Percentiles rank a stretch among this genome's conserved stretches.
Evolutionary conservation across 2,113 vertebrate genomes (phyloP).

Genomic region (Micromys minutus): DNA sequence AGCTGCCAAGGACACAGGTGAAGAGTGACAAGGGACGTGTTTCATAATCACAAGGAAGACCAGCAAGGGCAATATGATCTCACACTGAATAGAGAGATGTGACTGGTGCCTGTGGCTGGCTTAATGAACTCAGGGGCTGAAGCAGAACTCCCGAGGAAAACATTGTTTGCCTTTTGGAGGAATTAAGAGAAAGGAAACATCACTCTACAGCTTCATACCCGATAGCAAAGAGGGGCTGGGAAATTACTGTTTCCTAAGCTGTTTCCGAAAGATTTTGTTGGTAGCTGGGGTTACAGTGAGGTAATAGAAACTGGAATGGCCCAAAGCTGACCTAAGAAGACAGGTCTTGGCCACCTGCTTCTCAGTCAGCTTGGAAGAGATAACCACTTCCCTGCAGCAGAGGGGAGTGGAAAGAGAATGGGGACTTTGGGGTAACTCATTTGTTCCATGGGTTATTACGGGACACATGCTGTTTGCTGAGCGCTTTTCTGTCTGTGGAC

Average conservation of each 20-base stretch:
- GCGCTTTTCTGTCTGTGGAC: neutral
- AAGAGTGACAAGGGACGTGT: slow-evolving; percentile 74
- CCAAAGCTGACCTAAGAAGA: slow-evolving; percentile 48
- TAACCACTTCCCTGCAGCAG: neutral
- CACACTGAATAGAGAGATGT: slow-evolving; percentile 75
- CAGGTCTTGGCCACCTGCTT: neutral
- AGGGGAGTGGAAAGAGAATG: neutral
- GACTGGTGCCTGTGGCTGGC: slow-evolving; percentile 78
- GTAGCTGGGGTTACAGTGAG: slow-evolving; percentile 40
- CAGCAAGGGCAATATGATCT: slow-evolving; percentile 70
- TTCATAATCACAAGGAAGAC: slow-evolving; percentile 73
- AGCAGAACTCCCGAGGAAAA: slow-evolving; percentile 77
- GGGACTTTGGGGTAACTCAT: neutral
- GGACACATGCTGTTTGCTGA: neutral
- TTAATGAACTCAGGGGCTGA: slow-evolving; percentile 78
- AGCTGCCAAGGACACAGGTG: slow-evolving; percentile 81
- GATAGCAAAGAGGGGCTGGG: slow-evolving; percentile 76
- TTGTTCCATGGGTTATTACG: neutral
- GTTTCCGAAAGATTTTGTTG: slow-evolving; percentile 85
- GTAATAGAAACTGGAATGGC: slow-evolving; percentile 51
- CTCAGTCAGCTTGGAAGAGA: slow-evolving; percentile 55
- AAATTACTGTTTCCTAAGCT: slow-evolving; percentile 82
- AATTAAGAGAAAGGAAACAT: slow-evolving; percentile 86
- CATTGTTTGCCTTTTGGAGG: slow-evolving; percentile 82
- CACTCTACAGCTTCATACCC: slow-evolving; percentile 71